These are phyloP conservation scores for Mechanitis messenoides DNA, from an alignment of 2,888 invertebrate species.

Conservation along the genomic window DNA sequence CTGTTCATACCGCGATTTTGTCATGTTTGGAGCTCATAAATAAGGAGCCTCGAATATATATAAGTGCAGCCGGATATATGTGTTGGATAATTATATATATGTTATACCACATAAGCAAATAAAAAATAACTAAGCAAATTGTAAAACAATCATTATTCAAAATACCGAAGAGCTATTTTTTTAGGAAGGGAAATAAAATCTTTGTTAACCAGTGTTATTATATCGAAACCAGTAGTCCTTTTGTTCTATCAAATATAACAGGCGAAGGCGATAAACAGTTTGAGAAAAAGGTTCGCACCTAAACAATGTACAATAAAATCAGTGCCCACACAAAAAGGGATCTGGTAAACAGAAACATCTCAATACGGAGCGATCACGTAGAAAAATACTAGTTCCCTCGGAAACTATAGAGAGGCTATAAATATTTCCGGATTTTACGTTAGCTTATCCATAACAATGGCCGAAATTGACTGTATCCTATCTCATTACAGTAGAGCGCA, in stretches of 20 bases:
- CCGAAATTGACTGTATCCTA: conserved; percentile 41
- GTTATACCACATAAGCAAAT: too few species aligned
- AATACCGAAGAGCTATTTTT: not conserved
- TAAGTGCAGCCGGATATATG: too few species aligned
- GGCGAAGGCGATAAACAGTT: conserved; percentile 6
- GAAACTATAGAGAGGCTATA: conserved; percentile 33
- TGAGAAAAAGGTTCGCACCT: conserved; percentile 8
- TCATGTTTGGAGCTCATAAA: too few species aligned
- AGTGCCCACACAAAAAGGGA: conserved; percentile 19
- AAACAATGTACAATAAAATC: conserved; percentile 21
- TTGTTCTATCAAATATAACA: conserved; percentile 3
- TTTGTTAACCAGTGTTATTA: conserved; percentile 4
- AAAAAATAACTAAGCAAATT: too few species aligned
- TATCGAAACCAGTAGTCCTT: conserved; percentile 3
- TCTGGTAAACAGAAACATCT: conserved; percentile 27
- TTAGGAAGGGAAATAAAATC: conserved; percentile 1
- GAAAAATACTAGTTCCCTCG: conserved; percentile 31
- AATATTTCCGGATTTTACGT: conserved; percentile 42
- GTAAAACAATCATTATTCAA: not conserved
- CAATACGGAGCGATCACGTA: conserved; percentile 31
- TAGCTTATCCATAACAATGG: conserved; percentile 43
- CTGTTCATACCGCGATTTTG: too few species aligned
- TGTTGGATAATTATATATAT: too few species aligned
- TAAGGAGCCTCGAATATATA: too few species aligned
- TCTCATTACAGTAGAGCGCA: conserved; percentile 42